Evolutionary conservation across 2,888 invertebrate genomes (phyloP), one percentile per base, ranked within the genome.

Genomic region (Tipula unca): DNA sequence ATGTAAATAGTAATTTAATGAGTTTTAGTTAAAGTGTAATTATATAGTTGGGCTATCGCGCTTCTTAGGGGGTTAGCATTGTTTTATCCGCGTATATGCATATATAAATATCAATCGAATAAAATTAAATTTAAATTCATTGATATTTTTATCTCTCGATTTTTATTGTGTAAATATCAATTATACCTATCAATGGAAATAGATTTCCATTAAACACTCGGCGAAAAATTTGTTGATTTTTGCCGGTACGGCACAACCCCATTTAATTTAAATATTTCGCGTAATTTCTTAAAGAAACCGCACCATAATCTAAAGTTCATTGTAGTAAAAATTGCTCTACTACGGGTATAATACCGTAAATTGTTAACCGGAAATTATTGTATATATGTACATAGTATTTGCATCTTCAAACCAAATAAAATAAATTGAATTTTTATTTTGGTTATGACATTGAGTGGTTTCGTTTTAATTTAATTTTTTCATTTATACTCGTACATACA

Each of bases 81-180:
- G 69, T 69, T 69, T 69, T 10, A 69, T 69, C 69, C 25, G 3
- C 69, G 48, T 13, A 1, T 10, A 54, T 17, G 4, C 10, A 69
- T 69, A 69, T 25, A 69, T 25, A 25, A 69, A n/a, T 48, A 69
- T 25, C 69, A 69, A n/a, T 48, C n/a, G 69, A 83, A 2, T 32
- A 83, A 83, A 83, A 83, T 83, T 32, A 83, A 83, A 83, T 83
- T 32, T 32, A 83, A 83, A 83, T 83, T 83, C 32, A 83, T 69
- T 69, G 69, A 20, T 8, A 25, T 48, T 48, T 48, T 48, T 69
- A 69, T 69, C 14, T 48, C 17, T 32, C 83, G 83, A 5, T 29
- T 82, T 82, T 82, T 29, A 17, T 13, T 83, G n/a, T 29, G 83
- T 83, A 83, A 83, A 83, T 83, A 83, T 83, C 83, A 83, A 83